These are phyloP conservation scores for Aegithalos caudatus DNA, from an alignment of 2,113 vertebrate genomes.

Conservation along the genomic window DNA sequence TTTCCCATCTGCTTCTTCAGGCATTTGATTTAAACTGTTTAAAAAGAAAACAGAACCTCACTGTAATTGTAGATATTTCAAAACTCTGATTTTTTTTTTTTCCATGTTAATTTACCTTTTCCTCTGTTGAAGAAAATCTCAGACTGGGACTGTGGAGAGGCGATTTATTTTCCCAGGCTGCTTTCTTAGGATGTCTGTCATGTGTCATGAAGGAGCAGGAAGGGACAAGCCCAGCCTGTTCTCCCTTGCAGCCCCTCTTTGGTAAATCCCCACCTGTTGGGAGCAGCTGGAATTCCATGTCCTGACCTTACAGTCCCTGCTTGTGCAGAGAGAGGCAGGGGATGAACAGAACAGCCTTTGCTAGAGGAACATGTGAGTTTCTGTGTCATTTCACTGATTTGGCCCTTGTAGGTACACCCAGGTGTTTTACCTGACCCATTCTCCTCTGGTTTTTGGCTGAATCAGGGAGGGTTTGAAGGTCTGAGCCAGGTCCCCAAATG, in stretches of 20 bases:
- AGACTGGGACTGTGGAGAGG: neutral
- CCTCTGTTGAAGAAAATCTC: neutral
- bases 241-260: neutral
- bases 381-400: neutral
- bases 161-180: neutral
- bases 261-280: neutral
- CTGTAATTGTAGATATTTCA: conserved; percentile 32
- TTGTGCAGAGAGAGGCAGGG: neutral
- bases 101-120: conserved; percentile 29
- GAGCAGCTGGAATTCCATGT: neutral
- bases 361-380: accelerated
- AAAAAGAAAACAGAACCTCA: conserved; percentile 31
- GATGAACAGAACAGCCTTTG: neutral
- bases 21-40: conserved; percentile 23
- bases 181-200: neutral
- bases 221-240: neutral
- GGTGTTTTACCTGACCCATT: neutral
- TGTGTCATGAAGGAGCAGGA: neutral
- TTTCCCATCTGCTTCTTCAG: conserved; percentile 4
- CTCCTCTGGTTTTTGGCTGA: neutral
- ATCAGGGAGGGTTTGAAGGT: neutral
- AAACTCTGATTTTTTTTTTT: conserved; percentile 10
- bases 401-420: neutral
- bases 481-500: neutral
- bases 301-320: neutral